Evolutionary conservation across 2,113 vertebrate genomes (phyloP).

Genomic region (Nesogale talazaci): DNA sequence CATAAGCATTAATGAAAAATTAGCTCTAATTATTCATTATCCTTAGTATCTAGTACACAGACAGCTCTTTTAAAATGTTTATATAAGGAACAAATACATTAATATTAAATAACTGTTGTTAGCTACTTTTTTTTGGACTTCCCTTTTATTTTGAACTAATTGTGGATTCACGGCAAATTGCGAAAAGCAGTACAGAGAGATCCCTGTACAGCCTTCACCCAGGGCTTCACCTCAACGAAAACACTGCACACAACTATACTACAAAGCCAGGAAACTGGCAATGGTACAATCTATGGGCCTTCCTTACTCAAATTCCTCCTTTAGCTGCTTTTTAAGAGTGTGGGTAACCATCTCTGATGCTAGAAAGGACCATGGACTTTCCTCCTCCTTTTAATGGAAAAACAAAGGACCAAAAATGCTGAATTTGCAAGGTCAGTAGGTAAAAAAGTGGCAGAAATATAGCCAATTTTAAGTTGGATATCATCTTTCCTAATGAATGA

Average conservation of each 20-base stretch:
- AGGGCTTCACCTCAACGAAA: not conserved
- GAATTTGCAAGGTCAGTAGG: slow-evolving; percentile 2
- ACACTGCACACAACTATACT: not conserved
- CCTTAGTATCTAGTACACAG: not conserved
- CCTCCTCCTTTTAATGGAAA: slow-evolving; percentile 43
- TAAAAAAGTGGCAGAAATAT: not conserved
- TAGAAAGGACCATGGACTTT: slow-evolving; percentile 11
- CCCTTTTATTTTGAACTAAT: not conserved
- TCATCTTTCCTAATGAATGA: not conserved
- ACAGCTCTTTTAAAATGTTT: not conserved
- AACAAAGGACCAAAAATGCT: slow-evolving; percentile 25
- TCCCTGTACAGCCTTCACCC: not conserved
- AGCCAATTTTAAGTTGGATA: not conserved
- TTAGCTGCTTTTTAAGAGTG: slow-evolving; percentile 5
- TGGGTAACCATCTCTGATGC: slow-evolving; percentile 7
- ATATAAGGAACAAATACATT: not conserved
- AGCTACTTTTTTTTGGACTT: slow-evolving; percentile 19
- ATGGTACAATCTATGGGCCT: not conserved
- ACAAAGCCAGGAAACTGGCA: not conserved
- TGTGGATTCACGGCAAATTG: not conserved
- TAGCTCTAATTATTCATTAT: slow-evolving; percentile 42
- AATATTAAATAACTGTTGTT: slow-evolving; percentile 8
- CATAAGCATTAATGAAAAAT: slow-evolving; percentile 17
- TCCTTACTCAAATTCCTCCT: slow-evolving; percentile 7
- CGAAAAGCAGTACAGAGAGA: slow-evolving; percentile 1